A percentile compares a stretch with the other conserved stretches of the same genome.
Conservation (phyloP, 2,797 vertebrate genomes). For the Buphagus erythrorhynchus region DNA sequence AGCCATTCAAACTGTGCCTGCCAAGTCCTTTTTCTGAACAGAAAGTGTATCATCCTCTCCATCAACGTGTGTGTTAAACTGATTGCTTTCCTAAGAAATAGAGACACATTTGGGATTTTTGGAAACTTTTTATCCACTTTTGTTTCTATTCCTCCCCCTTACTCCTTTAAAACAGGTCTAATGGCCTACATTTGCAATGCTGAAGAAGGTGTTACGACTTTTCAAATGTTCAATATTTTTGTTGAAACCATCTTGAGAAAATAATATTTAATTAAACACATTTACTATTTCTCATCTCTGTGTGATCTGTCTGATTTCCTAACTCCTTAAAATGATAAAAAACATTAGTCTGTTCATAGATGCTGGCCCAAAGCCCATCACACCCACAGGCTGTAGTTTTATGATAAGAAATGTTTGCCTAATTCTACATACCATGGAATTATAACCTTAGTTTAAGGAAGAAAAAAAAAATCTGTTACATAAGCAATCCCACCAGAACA, state of each 20-base stretch:
- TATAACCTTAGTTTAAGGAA: conserved; percentile 26
- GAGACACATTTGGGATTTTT: not conserved
- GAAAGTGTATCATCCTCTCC: not conserved
- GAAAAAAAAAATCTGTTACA: conserved; percentile 2
- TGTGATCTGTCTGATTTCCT: conserved; percentile 39
- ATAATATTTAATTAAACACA: conserved; percentile 42
- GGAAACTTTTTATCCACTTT: not conserved
- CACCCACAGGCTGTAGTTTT: conserved; percentile 50
- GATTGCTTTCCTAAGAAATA: not conserved
- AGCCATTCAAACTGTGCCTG: not conserved
- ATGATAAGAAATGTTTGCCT: conserved; percentile 35
- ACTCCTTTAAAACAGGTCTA: not conserved
- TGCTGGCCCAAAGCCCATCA: conserved; percentile 46
- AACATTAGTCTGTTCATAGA: conserved; percentile 30
- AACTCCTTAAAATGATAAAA: conserved; percentile 39
- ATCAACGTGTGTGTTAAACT: not conserved
- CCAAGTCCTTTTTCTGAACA: not conserved
- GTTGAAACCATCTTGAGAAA: conserved; percentile 20
- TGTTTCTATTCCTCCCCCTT: not conserved
- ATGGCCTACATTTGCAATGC: not conserved
- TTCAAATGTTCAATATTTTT: conserved; percentile 27
- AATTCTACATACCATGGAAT: conserved; percentile 29
- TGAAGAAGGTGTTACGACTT: not conserved
- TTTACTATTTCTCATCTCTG: conserved; percentile 31
- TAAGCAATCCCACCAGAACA: conserved; percentile 31